A percentile compares a stretch with the other conserved stretches of the same genome.
These are phyloP conservation scores for Phengaris alcon DNA, from an alignment of 2,888 invertebrate species.

Conservation along the genomic window DNA sequence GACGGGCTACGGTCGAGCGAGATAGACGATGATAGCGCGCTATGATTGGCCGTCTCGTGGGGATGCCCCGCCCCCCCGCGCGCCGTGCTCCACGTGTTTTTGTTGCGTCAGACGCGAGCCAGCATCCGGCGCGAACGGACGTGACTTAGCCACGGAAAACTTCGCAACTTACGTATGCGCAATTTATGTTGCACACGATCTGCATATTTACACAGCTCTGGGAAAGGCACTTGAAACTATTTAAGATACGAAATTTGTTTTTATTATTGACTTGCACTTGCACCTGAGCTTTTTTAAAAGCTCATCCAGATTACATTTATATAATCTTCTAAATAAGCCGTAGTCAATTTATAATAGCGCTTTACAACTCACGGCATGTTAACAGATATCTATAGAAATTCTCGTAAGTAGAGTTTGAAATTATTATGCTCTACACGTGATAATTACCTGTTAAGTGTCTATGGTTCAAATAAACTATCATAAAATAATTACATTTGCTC, in stretches of 20 bases:
- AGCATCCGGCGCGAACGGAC: conserved; percentile 46
- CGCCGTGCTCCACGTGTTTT: conserved; percentile 61
- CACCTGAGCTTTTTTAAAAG: neutral
- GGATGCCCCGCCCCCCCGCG: conserved; percentile 50
- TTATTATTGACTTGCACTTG: neutral
- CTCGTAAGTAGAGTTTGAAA: too few species aligned
- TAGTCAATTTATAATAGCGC: too few species aligned
- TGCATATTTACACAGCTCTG: neutral
- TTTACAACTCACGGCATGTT: too few species aligned
- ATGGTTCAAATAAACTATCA: too few species aligned
- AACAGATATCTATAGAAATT: too few species aligned
- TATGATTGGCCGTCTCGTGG: conserved; percentile 46
- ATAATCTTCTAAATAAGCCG: too few species aligned
- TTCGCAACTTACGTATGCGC: conserved; percentile 37
- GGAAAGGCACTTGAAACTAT: neutral
- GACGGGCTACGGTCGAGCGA: conserved; percentile 53
- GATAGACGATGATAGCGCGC: conserved; percentile 37
- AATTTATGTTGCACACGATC: conserved; percentile 17
- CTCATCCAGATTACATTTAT: neutral
- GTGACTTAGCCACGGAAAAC: conserved; percentile 46
- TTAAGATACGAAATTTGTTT: neutral
- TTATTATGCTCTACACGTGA: too few species aligned
- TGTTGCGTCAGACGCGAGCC: conserved; percentile 58
- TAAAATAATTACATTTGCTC: too few species aligned
- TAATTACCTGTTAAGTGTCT: too few species aligned